These are phyloP conservation scores for Aphaenogaster floridana DNA, from an alignment of 1,140 invertebrate genomes.

Conservation along the genomic window DNA sequence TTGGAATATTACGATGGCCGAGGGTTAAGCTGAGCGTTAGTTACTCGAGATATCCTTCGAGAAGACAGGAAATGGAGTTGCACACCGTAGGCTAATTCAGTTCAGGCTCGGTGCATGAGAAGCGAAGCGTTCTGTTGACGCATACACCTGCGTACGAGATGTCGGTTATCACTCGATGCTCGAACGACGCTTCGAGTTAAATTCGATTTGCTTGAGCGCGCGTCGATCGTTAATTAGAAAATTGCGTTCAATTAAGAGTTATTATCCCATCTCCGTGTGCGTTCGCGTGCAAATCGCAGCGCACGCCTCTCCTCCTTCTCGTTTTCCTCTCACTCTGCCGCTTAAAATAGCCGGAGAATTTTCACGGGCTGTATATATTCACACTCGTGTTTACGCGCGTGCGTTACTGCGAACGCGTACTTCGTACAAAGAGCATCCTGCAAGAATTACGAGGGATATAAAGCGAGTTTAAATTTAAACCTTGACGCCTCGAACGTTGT, in stretches of 20 bases:
- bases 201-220: slow-evolving; percentile 27
- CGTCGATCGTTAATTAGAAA: slow-evolving; percentile 40
- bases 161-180: slow-evolving; percentile 23
- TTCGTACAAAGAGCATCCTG: slow-evolving; percentile 11
- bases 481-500: background rate
- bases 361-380: background rate
- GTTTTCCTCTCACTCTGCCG: background rate
- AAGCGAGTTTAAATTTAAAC: slow-evolving; percentile 63
- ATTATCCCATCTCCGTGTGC: background rate
- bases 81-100: background rate
- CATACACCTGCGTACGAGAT: background rate
- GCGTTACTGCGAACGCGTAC: background rate
- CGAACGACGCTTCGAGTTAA: slow-evolving; percentile 14
- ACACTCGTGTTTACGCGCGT: background rate
- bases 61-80: slow-evolving; percentile 18
- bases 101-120: background rate
- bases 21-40: slow-evolving; percentile 3
- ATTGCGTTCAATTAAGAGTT: slow-evolving; percentile 42
- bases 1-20: slow-evolving; percentile 13
- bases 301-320: background rate
- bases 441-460: slow-evolving; percentile 39
- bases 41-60: background rate
- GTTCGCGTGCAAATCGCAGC: slow-evolving; percentile 12
- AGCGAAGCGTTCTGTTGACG: background rate
- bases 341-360: slow-evolving; percentile 52